Evolutionary conservation across 2,113 vertebrate genomes (phyloP).

Genomic region (Myocastor coypus): DNA sequence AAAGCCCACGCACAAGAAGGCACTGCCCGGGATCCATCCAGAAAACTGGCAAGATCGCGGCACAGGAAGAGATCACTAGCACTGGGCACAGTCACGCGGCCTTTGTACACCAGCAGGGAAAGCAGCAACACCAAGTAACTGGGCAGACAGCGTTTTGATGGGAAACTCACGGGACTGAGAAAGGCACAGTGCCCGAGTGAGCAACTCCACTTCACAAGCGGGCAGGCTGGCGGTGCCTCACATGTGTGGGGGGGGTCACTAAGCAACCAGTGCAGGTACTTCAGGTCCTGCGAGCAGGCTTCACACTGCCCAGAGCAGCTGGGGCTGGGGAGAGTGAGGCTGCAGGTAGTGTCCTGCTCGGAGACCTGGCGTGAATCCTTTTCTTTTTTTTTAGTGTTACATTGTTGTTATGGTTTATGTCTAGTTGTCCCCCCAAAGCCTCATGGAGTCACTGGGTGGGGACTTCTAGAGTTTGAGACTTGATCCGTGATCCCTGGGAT

Average conservation of each 20-base stretch:
- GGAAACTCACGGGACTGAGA: background rate
- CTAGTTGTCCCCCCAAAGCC: too few species aligned
- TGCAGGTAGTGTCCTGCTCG: too few species aligned
- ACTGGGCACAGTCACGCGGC: background rate
- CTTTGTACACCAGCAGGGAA: background rate
- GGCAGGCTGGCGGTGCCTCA: too few species aligned
- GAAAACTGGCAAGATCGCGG: background rate
- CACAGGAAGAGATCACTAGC: too few species aligned
- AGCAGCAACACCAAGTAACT: background rate
- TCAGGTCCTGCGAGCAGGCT: background rate
- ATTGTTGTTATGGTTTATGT: too few species aligned
- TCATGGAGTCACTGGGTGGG: too few species aligned
- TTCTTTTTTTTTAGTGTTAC: too few species aligned
- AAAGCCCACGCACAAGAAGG: background rate
- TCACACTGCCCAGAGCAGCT: background rate
- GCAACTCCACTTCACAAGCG: background rate
- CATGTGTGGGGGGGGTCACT: too few species aligned
- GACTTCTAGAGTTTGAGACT: too few species aligned
- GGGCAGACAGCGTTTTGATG: background rate
- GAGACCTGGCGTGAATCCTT: background rate
- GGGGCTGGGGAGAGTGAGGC: rapidly evolving
- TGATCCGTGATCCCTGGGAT: too few species aligned
- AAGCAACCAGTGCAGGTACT: background rate
- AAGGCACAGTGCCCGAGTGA: background rate
- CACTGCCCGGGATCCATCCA: background rate